Evolutionary conservation across 2,113 vertebrate genomes (phyloP), one percentile per base, ranked within the genome.

Genomic region (Pimephales promelas): DNA sequence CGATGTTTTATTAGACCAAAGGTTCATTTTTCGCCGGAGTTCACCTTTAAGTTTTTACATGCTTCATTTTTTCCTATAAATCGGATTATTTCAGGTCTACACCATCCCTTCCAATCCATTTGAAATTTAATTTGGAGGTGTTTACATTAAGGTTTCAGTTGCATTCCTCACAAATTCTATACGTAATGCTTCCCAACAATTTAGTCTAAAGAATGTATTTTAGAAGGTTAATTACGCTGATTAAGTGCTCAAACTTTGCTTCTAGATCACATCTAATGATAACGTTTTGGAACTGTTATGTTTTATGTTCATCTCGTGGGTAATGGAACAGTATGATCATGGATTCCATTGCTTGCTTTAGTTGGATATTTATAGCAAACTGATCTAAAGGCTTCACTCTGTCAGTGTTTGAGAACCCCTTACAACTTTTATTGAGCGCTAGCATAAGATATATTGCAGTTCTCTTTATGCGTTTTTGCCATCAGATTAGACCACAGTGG

Each of bases 371-470:
- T 94, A 91, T 94, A 94, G 92, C 22, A 3, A 83, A 86, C 85
- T 93, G 92, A 93, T 92, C 92, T 92, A 92, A 93, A 86, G 83
- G 86, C 88, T 90, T 84, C 91, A 90, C 91, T 93, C 64, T 34
- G 4, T 54, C 47, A 20, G 13, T 70, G 47, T n/a, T 56, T 18
- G 13, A 83, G 71, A 74, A 61, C 20, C 81, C 45, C 45, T 43
- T 78, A 54, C 64, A 24, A 26, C 28, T 76, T 83, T 86, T 83
- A 79, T 79, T 57, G 43, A 82, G 40, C 36, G 10, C 24, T 3
- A 28, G 52, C 49, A 14, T 34, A 24, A 85, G 68, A 43, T 70
- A 83, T 66, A 74, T 62, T 18, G 11, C 4, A 14, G 47, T 43
- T 47, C 24, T 36, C 66, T 57, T 57, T 45, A 16, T 40, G n/a